These are phyloP conservation scores for Chloropsis cyanopogon DNA, from an alignment of 2,113 vertebrate genomes.

Conservation along the genomic window DNA sequence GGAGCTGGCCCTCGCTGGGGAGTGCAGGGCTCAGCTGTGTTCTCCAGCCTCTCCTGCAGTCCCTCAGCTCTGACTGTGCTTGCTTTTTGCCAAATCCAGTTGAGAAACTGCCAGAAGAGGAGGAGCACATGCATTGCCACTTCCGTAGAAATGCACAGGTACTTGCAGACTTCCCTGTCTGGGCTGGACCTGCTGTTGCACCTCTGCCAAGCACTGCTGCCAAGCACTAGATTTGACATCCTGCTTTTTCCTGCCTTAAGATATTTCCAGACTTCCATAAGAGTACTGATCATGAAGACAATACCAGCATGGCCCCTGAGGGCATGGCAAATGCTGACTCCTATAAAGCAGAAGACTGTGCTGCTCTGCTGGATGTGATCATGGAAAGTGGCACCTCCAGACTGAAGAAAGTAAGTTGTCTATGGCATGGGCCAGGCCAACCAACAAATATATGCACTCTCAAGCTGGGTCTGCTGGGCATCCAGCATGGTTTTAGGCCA, in stretches of 20 bases:
- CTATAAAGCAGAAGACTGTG: not conserved
- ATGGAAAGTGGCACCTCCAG: not conserved
- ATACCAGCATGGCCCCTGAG: too few relatives aligned
- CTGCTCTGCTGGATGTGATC: not conserved
- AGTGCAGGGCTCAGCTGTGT: not conserved
- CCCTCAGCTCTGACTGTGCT: not conserved
- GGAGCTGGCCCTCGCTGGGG: not conserved
- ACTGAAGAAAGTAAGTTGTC: not conserved
- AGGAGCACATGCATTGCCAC: too few relatives aligned
- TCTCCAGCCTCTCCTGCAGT: not conserved
- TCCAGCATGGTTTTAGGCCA: not conserved
- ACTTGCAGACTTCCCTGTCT: not conserved
- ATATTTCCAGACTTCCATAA: not conserved
- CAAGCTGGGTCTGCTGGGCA: not conserved
- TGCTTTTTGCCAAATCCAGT: not conserved
- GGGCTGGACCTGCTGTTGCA: not conserved
- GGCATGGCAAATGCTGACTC: not conserved
- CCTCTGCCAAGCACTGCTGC: not conserved
- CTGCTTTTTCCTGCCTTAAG: not conserved
- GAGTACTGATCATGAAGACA: not conserved
- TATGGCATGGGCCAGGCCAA: not conserved
- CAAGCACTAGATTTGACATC: not conserved
- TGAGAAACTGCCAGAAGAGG: not conserved
- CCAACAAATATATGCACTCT: rapidly evolving
- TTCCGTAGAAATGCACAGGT: not conserved